These are phyloP conservation scores for Cephalopterus ornatus DNA, from an alignment of 2,113 vertebrate species.

Conservation along the genomic window DNA sequence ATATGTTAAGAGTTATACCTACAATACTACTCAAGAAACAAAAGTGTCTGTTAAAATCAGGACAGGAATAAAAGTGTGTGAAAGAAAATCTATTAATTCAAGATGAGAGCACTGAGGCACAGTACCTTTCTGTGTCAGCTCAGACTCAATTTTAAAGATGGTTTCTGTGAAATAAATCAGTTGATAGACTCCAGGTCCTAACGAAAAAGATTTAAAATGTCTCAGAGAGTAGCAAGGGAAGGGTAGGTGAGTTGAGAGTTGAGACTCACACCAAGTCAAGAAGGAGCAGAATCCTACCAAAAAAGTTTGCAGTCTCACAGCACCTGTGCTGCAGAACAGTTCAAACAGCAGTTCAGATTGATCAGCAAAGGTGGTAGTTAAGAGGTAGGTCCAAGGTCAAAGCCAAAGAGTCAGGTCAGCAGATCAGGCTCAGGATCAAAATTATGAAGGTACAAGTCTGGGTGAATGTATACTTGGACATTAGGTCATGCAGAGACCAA, in stretches of 20 bases:
- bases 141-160: not conserved
- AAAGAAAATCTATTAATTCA: not conserved
- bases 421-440: not conserved
- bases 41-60: not conserved
- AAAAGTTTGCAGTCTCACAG: not conserved
- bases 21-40: not conserved
- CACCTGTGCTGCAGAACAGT: not conserved
- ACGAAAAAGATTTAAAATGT: not conserved
- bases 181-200: not conserved
- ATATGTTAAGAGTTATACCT: not conserved
- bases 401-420: not conserved
- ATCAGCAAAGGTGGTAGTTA: not conserved
- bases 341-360: not conserved
- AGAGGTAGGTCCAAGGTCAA: not conserved
- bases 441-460: not conserved
- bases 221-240: not conserved
- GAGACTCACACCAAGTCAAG: not conserved
- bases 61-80: not conserved
- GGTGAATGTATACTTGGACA: not conserved
- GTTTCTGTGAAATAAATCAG: not conserved
- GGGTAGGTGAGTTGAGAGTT: not conserved
- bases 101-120: not conserved
- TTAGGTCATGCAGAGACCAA: not conserved
- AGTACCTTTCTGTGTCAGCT: not conserved
- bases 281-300: not conserved